Evolutionary conservation across 2,113 vertebrate genomes (phyloP), one percentile per base, ranked within the genome.

Genomic region (Colaptes auratus): DNA sequence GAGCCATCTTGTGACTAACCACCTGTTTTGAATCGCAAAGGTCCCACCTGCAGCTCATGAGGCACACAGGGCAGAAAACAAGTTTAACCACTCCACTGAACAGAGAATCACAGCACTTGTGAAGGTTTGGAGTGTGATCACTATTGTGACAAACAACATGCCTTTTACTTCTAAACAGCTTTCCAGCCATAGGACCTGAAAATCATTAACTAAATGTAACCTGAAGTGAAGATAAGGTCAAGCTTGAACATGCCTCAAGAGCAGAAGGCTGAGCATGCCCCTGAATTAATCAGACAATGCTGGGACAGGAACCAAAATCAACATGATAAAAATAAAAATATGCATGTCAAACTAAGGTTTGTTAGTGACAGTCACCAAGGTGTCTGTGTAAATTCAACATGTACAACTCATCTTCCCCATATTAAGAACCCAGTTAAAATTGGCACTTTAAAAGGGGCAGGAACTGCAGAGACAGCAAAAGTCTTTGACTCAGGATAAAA

Each of bases 401-500:
- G 1, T 17, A 55, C 16, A 64, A 42, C 23, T 64, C 12, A 39
- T 9, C 44, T 69, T 86, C 75, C 53, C 58, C 25, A 53, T 27
- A 53, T 10, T 20, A 71, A 39, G 58, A 81, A 70, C 1, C 3
- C 35, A 77, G n/a, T 27, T 53, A 78, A 78, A 86, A 74, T 5
- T 52, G 25, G n/a, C 33, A 58, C 48, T 72, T 65, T 25, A 65
- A 92, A 89, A 89, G 5, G 10, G 23, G 44, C 8, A 79, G 20
- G 30, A 15, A 89, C 28, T 56, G n/a, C 53, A 92, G 15, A 67
- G 13, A 67, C 36, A 80, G 70, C 21, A 39, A 6, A 64, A 82
- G 56, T 36, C 0, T 0, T 4, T 73, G 70, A 79, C 24, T 55
- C 0, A 1, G 1, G 0, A 83, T 35, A 30, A 85, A 88, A 86